Percentiles rank a stretch among this genome's conserved stretches.
Conservation (phyloP, 2,113 vertebrate genomes). For the Cairina moschata region DNA sequence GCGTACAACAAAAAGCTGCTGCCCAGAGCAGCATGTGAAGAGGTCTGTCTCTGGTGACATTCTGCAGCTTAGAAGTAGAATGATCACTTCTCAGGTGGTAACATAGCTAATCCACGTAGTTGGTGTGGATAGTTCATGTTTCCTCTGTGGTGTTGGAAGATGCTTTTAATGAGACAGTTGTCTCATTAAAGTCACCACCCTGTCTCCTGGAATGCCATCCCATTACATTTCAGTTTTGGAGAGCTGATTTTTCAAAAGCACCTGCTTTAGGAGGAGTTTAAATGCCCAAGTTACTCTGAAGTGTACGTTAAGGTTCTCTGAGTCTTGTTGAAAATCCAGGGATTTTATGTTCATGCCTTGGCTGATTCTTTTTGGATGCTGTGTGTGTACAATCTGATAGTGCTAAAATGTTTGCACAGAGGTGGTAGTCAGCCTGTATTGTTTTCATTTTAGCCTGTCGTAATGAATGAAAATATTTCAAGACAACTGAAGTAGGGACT, state of each 20-base stretch:
- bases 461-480: background rate
- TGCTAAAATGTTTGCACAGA: background rate
- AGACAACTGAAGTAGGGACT: background rate
- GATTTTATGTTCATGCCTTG: background rate
- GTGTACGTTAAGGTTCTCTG: background rate
- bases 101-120: background rate
- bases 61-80: background rate
- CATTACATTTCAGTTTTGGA: background rate
- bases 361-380: background rate
- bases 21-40: background rate
- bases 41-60: background rate
- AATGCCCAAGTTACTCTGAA: background rate
- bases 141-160: background rate
- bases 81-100: background rate
- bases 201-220: background rate
- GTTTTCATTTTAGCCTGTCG: background rate
- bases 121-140: background rate
- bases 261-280: background rate
- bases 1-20: background rate
- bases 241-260: background rate
- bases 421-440: background rate
- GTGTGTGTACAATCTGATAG: background rate
- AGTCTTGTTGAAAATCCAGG: background rate
- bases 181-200: background rate
- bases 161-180: background rate